These are phyloP conservation scores for Limnephilus marmoratus DNA, from an alignment of 2,888 invertebrate species.

Conservation along the genomic window DNA sequence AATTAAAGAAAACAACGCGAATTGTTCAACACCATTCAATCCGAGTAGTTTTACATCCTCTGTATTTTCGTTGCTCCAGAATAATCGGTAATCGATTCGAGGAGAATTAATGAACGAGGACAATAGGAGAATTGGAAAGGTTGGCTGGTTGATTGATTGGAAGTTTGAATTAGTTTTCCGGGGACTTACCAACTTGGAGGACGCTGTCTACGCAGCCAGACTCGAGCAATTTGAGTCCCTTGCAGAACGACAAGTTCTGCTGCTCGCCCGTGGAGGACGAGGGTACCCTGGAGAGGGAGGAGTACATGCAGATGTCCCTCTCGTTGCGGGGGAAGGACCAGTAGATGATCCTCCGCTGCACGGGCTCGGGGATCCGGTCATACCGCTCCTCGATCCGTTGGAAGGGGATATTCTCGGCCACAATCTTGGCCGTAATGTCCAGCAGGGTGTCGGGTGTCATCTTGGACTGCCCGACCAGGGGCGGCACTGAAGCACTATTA, in stretches of 20 bases:
- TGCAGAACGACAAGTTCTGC: constrained; percentile 90
- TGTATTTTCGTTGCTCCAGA: not conserved
- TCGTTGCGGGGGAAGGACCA: constrained; percentile 94
- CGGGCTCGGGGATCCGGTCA: constrained; percentile 92
- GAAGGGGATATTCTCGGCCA: constrained; percentile 90
- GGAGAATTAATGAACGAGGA: not conserved
- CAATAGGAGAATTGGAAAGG: not conserved
- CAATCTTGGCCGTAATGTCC: constrained; percentile 89
- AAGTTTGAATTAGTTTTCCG: not conserved
- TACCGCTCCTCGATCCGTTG: constrained; percentile 92
- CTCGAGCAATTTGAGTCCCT: constrained; percentile 90
- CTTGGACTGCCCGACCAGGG: constrained; percentile 71
- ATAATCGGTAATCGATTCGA: not conserved
- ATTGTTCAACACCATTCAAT: not conserved
- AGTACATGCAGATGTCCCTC: constrained; percentile 93
- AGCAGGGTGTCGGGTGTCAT: constrained; percentile 84
- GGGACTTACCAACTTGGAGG: constrained; percentile 90
- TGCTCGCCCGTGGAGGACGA: constrained; percentile 79
- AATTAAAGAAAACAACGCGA: not conserved
- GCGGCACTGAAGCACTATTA: constrained; percentile 69
- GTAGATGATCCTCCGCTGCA: constrained; percentile 90
- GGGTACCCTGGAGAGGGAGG: constrained; percentile 82
- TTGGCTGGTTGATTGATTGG: not conserved
- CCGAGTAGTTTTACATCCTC: not conserved
- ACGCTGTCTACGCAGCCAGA: constrained; percentile 90